Evolutionary conservation across 2,797 vertebrate species (phyloP).

Genomic region (Rhabdomys pumilio): DNA sequence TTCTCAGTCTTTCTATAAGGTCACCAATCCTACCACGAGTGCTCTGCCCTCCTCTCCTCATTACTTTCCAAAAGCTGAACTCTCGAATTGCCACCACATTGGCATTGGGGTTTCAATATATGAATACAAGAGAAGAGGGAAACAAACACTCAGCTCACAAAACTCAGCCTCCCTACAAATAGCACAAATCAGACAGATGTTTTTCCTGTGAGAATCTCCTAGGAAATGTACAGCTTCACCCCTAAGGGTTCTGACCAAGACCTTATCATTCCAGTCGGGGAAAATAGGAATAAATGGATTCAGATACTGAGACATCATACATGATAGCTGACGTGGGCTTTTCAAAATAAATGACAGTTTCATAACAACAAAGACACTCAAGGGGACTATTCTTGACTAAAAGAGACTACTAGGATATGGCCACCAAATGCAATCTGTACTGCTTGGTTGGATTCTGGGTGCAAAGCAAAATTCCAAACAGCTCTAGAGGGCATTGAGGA

Average conservation of each 20-base stretch:
- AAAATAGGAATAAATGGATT: not conserved
- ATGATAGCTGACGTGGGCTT: not conserved
- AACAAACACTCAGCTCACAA: not conserved
- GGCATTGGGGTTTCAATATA: not conserved
- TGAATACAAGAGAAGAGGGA: not conserved
- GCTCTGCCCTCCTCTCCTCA: not conserved
- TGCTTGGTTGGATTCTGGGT: not conserved
- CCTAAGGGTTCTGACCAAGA: not conserved
- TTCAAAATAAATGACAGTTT: not conserved
- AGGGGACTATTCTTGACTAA: not conserved
- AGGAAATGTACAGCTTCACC: not conserved
- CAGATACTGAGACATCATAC: not conserved
- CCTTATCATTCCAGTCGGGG: not conserved
- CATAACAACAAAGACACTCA: not conserved
- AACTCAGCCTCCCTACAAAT: not conserved
- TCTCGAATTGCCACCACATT: not conserved
- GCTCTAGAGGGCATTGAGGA: not conserved
- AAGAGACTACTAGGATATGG: not conserved
- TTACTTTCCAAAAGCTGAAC: not conserved
- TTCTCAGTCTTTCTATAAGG: not conserved
- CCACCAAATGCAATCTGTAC: not conserved
- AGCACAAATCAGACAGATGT: accelerated
- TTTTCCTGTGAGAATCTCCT: not conserved
- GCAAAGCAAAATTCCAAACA: not conserved
- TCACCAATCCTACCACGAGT: not conserved